A percentile compares a stretch with the other conserved stretches of the same genome.
Evolutionary conservation across 2,888 invertebrate species (phyloP).

Genomic region (Leucophora obtusa): DNA sequence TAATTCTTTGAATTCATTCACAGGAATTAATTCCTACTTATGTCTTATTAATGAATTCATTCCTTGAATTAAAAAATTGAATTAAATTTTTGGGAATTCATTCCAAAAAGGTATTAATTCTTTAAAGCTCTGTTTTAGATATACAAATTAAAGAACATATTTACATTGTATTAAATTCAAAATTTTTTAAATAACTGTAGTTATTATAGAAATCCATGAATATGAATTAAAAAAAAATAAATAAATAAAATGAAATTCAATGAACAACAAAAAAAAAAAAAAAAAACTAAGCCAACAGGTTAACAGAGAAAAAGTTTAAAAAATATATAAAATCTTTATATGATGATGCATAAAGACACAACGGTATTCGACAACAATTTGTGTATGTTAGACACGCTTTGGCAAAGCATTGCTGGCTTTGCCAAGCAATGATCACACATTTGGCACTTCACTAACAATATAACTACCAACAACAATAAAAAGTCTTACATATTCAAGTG

Average conservation of each 20-base stretch:
- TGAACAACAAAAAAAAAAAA: conserved; percentile 14
- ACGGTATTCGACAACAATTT: conserved; percentile 41
- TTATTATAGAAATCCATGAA: conserved; percentile 32
- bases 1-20: too few relatives aligned
- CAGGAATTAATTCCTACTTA: too few relatives aligned
- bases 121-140: too few relatives aligned
- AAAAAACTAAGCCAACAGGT: conserved; percentile 65
- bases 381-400: conserved; percentile 47
- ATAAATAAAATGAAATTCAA: conserved; percentile 22
- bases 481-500: neutral
- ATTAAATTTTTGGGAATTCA: too few relatives aligned
- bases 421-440: conserved; percentile 27
- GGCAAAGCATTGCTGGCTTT: conserved; percentile 27
- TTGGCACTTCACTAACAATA: conserved; percentile 19
- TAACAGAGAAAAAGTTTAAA: conserved; percentile 56
- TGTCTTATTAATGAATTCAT: too few relatives aligned
- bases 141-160: too few relatives aligned
- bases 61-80: too few relatives aligned
- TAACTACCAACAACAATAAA: neutral
- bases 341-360: conserved; percentile 43
- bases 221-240: conserved; percentile 34
- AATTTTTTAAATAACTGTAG: neutral
- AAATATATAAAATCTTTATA: conserved; percentile 18
- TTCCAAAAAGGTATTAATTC: too few relatives aligned
- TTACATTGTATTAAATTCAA: too few relatives aligned